Base-by-base conservation (phyloP, 2,888 invertebrate genomes). In the Temnothorax rugatulus region DNA sequence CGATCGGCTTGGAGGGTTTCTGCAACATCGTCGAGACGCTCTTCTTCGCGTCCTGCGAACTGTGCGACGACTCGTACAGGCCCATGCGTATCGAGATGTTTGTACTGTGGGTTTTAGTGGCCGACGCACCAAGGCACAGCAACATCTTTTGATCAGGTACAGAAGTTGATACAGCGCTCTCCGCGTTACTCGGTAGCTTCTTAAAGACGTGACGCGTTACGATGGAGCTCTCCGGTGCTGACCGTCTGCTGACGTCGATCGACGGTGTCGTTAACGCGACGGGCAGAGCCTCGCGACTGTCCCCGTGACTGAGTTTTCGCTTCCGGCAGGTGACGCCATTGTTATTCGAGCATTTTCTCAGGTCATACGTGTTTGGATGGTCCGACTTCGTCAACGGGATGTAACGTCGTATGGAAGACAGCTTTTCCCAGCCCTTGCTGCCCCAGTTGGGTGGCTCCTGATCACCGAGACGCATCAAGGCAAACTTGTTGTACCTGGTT, bases 51-150 rank as follows among this genome's bases (percentile, higher is more conserved):
- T 93, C 92, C n/a, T 91, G 90, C 2, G 88, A 75, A 73, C 88
- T 90, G 11, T 92, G 92, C 18, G 93, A 93, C 4, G 94, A 93
- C 87, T 94, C 92, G 47, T 94, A 94, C 1, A 94, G 84, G 76
- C 94, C 93, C 41, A 93, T 94, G 64, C 94, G 93, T 89, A 94
- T 94, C 0, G 94, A 94, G 64, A 94, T 92, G 81, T 94, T 94
- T 9, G 93, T 93, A 85, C 91, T 93, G 54, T 91, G 93, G 8
- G 93, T 86, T 84, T 93, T 93, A 4, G 90, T 89, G 9, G 76
- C 57, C 61, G 83, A 84, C 0, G 34, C 61, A 59, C 82, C 85
- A 11, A 89, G 84, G 57, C 82, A 74, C 54, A 66, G 71, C n/a
- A 87, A 69, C 4, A 77, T 64, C 25, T 85, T 86, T 11, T 63